Evolutionary conservation across 2,888 invertebrate species (phyloP).

Genomic region (Rhagonycha lutea): DNA sequence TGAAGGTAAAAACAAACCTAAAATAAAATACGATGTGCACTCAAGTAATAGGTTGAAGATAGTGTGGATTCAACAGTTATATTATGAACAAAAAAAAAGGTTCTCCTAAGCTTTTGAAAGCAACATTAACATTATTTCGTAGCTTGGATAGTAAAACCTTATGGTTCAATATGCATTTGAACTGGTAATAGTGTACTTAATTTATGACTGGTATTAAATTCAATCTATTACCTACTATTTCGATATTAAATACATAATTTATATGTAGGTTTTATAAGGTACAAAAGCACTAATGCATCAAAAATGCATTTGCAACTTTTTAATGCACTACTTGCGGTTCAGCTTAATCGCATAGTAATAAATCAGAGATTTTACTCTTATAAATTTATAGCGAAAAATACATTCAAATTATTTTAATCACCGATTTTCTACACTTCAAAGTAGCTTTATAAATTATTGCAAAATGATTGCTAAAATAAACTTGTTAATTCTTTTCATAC

Average conservation of each 20-base stretch:
- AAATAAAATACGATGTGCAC: neutral
- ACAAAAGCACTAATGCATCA: neutral
- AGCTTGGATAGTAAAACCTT: neutral
- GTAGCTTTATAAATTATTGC: no score
- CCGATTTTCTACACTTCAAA: neutral
- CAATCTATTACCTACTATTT: neutral
- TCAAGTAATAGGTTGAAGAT: neutral
- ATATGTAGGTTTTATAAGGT: neutral
- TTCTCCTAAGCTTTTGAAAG: neutral
- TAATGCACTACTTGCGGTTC: neutral
- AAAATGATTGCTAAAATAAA: no score
- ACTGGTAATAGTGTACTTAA: neutral
- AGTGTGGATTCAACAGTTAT: neutral
- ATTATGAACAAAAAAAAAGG: neutral
- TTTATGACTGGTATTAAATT: neutral
- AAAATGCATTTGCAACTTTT: neutral
- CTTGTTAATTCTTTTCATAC: no score
- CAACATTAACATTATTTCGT: neutral
- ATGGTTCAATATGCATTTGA: neutral
- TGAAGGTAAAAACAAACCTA: neutral
- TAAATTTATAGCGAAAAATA: neutral
- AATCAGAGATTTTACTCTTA: neutral
- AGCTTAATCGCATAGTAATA: neutral
- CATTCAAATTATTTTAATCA: neutral
- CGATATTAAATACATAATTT: neutral